Conservation (phyloP, 2,113 vertebrate genomes). For the Entosphenus tridentatus region DNA sequence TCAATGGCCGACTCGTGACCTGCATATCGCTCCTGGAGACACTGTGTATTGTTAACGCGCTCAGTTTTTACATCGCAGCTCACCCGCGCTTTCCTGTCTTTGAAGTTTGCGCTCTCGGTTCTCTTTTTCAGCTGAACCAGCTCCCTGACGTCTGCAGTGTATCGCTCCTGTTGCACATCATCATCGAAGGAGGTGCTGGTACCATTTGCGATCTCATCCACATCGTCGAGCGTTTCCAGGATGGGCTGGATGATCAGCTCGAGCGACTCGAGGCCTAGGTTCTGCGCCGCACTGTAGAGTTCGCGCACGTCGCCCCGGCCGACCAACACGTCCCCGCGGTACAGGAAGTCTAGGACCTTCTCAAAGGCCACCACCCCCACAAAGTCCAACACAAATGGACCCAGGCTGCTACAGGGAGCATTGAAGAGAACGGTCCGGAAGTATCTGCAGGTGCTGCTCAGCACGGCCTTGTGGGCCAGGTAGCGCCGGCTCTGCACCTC, state of each 20-base stretch:
- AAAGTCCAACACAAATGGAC: conserved; percentile 1
- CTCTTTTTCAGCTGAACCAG: too few relatives aligned
- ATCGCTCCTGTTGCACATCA: too few relatives aligned
- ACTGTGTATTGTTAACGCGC: too few relatives aligned
- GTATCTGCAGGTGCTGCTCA: conserved; percentile 5
- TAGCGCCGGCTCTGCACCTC: conserved; percentile 6
- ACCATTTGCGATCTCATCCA: not conserved
- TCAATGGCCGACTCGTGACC: too few relatives aligned
- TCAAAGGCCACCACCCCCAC: not conserved
- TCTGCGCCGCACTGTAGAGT: not conserved
- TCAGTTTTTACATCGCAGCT: too few relatives aligned
- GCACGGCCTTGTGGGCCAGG: conserved; percentile 1
- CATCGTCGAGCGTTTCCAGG: conserved; percentile 3
- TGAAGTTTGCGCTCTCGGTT: too few relatives aligned
- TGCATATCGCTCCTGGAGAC: too few relatives aligned
- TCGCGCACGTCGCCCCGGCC: conserved; percentile 3
- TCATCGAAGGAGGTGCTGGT: too few relatives aligned
- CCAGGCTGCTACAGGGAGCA: not conserved
- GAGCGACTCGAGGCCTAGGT: conserved; percentile 1
- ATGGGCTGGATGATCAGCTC: not conserved
- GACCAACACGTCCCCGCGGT: not conserved
- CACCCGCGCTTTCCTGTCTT: too few relatives aligned
- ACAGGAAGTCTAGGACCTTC: not conserved
- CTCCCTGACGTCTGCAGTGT: too few relatives aligned
- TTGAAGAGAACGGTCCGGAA: conserved; percentile 3